These are phyloP conservation scores for Actias luna DNA, from an alignment of 2,888 invertebrate genomes.

Conservation along the genomic window DNA sequence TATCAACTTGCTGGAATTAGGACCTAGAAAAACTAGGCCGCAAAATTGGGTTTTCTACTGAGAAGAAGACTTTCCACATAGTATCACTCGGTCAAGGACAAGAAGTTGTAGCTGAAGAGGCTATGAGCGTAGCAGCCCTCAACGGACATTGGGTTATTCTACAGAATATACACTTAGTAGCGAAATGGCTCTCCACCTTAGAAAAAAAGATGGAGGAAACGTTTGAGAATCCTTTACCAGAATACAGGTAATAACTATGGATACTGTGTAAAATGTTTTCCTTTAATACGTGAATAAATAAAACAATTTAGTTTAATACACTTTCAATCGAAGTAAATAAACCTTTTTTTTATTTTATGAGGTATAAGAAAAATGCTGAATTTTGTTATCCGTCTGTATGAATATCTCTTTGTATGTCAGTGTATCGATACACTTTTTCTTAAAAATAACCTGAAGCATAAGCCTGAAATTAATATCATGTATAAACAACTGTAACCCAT, in stretches of 20 bases:
- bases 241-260: constrained; percentile 69
- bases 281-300: too few species aligned
- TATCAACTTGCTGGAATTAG: constrained; percentile 42
- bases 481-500: too few species aligned
- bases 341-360: too few species aligned
- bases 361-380: too few species aligned
- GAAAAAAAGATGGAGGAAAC: constrained; percentile 96
- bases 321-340: too few species aligned
- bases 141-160: constrained; percentile 96
- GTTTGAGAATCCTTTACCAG: constrained; percentile 83
- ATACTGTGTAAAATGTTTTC: too few species aligned
- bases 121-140: constrained; percentile 88
- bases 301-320: too few species aligned
- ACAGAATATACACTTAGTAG: constrained; percentile 95
- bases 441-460: too few species aligned
- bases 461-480: too few species aligned
- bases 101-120: constrained; percentile 94
- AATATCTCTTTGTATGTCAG: too few species aligned
- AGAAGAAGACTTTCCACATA: constrained; percentile 93
- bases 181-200: constrained; percentile 91
- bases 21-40: constrained; percentile 94
- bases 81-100: constrained; percentile 97
- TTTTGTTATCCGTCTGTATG: too few species aligned
- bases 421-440: too few species aligned
- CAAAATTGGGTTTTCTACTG: constrained; percentile 89